Percentiles rank a stretch among this genome's conserved stretches.
These are phyloP conservation scores for Dascillus cervinus DNA, from an alignment of 2,888 invertebrate species.

Conservation along the genomic window DNA sequence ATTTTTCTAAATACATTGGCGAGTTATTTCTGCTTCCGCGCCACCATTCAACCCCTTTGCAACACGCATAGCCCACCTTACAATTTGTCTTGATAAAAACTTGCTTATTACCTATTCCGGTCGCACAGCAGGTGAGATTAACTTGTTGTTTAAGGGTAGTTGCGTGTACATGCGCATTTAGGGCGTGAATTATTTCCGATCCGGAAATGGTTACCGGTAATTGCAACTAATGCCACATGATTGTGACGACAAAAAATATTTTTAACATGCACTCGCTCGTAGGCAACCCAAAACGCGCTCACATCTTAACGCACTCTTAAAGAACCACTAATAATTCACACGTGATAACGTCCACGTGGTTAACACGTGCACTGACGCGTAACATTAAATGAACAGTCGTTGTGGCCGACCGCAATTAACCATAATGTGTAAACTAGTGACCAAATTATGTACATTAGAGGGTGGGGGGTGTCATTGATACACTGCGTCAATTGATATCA, in stretches of 20 bases:
- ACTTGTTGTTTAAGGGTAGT: conserved; percentile 22
- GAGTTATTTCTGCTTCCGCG: too few relatives aligned
- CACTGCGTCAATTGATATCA: conserved; percentile 39
- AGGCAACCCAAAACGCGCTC: not conserved
- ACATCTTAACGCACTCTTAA: not conserved
- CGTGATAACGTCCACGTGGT: conserved; percentile 28
- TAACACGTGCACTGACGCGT: conserved; percentile 39
- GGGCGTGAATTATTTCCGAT: conserved; percentile 38
- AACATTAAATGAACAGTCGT: conserved; percentile 42
- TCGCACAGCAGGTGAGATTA: conserved; percentile 19
- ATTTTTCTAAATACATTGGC: too few relatives aligned
- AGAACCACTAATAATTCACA: not conserved
- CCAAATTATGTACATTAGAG: conserved; percentile 41
- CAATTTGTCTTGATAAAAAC: conserved; percentile 9
- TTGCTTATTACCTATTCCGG: too few relatives aligned
- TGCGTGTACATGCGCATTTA: conserved; percentile 26
- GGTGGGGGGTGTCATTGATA: conserved; percentile 38
- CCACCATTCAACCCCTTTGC: too few relatives aligned
- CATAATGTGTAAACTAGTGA: conserved; percentile 46
- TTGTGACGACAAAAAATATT: conserved; percentile 11
- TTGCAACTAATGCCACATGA: conserved; percentile 40
- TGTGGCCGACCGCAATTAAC: conserved; percentile 44
- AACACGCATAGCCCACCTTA: too few relatives aligned
- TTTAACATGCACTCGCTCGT: not conserved
- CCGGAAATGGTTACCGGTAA: conserved; percentile 42